Evolutionary conservation across 2,797 vertebrate species (phyloP).

Genomic region (Otus scops): DNA sequence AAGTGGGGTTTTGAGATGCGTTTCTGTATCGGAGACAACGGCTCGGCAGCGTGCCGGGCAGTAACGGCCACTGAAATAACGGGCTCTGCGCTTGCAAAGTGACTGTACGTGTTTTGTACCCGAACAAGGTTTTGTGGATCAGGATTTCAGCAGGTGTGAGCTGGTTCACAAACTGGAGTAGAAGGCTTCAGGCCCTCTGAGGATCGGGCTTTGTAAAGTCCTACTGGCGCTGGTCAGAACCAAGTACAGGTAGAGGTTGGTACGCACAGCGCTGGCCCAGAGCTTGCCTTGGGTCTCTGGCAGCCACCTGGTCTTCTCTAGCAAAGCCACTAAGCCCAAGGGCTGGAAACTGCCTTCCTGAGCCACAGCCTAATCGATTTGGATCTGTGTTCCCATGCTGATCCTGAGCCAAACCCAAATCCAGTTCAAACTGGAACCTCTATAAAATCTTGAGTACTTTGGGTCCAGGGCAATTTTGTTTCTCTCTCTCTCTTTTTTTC

Average conservation of each 20-base stretch:
- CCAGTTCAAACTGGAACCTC: neutral
- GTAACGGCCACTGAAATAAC: neutral
- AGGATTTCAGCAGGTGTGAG: neutral
- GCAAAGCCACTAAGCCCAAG: neutral
- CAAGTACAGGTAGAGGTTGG: no score
- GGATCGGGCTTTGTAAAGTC: neutral
- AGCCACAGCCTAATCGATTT: neutral
- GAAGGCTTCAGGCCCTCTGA: neutral
- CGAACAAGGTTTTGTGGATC: fast-evolving
- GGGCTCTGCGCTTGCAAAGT: neutral
- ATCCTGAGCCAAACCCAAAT: neutral
- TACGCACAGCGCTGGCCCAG: fast-evolving
- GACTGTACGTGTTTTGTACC: neutral
- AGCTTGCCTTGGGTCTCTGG: neutral
- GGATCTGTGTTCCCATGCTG: neutral
- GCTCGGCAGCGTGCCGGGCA: no score
- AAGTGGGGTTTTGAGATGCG: neutral
- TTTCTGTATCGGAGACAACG: fast-evolving
- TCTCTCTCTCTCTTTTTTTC: neutral
- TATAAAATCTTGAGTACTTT: neutral
- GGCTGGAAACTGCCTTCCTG: neutral
- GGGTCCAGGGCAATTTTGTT: neutral
- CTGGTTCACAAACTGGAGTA: fast-evolving
- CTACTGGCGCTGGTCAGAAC: neutral
- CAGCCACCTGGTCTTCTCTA: neutral